phyloP scores from a whole-genome alignment of 2,113 vertebrate genomes.

The Ailuropoda melanoleuca region DNA sequence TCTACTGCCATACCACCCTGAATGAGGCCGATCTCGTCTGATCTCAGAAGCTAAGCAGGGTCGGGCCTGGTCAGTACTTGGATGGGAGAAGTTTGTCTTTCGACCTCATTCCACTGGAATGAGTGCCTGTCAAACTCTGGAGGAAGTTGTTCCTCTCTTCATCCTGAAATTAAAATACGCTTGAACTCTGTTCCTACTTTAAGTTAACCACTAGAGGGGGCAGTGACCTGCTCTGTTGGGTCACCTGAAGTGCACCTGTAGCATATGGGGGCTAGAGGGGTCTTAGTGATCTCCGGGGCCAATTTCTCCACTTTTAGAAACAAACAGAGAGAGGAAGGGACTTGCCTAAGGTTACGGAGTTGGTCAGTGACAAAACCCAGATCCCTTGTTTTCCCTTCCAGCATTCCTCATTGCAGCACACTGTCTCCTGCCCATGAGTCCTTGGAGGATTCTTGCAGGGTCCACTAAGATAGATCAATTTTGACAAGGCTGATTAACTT shows the following conservation, averaged over 20 bases:
- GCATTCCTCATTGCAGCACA: background rate
- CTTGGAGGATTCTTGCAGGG: background rate
- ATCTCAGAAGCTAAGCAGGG: no score
- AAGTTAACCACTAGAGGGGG: conserved; percentile 34
- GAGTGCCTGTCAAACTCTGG: background rate
- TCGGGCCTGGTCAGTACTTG: no score
- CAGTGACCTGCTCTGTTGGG: background rate
- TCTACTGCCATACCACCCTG: no score
- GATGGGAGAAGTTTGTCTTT: background rate
- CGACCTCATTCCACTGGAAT: background rate
- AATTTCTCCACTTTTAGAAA: background rate
- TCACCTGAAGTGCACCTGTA: background rate
- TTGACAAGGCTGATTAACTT: background rate
- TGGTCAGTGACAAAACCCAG: background rate
- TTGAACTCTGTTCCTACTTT: background rate
- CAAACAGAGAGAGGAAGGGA: background rate
- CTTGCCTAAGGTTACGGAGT: background rate
- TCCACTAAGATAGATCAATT: background rate
- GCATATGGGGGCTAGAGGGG: background rate
- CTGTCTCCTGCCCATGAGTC: background rate
- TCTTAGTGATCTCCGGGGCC: background rate
- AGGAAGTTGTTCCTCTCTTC: background rate
- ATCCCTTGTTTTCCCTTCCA: background rate
- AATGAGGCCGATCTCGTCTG: no score
- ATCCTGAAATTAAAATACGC: background rate